phyloP scores from a whole-genome alignment of 1,140 invertebrate species.

The Pachypsylla venusta region DNA sequence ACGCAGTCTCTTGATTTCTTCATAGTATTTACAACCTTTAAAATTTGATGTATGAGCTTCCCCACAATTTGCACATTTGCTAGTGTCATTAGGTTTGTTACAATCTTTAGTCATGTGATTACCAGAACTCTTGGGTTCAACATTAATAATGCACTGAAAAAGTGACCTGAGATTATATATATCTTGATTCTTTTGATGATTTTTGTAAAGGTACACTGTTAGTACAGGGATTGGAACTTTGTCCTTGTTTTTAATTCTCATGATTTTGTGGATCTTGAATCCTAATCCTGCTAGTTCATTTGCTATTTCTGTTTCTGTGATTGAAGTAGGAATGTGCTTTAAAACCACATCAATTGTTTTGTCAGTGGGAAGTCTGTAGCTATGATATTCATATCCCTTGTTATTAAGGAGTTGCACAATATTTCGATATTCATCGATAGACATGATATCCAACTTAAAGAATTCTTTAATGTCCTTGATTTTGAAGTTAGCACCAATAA shows the following conservation, averaged over 20 bases:
- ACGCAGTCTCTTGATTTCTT: background rate
- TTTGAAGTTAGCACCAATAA: background rate
- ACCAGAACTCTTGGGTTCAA: background rate
- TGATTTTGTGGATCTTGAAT: background rate
- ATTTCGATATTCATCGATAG: background rate
- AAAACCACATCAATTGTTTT: constrained; percentile 1
- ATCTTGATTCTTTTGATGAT: background rate
- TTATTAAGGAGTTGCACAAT: background rate
- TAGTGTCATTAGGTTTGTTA: background rate
- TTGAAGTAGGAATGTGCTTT: constrained; percentile 1
- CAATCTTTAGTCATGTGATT: background rate
- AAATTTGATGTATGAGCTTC: background rate
- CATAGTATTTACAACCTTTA: background rate
- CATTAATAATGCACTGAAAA: background rate
- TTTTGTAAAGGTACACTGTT: background rate
- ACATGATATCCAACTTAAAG: background rate
- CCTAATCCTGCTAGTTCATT: constrained; percentile 1
- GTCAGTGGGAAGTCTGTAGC: constrained; percentile 1
- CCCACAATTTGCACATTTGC: background rate
- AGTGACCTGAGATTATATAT: background rate
- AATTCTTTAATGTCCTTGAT: background rate
- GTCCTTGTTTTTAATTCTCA: constrained; percentile 8
- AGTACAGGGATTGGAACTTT: constrained; percentile 2
- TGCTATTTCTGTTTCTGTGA: constrained; percentile 3
- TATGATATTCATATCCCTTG: constrained; percentile 6